phyloP scores from a whole-genome alignment of 1,140 invertebrate species.

The Mycetomoellerius zeteki region DNA sequence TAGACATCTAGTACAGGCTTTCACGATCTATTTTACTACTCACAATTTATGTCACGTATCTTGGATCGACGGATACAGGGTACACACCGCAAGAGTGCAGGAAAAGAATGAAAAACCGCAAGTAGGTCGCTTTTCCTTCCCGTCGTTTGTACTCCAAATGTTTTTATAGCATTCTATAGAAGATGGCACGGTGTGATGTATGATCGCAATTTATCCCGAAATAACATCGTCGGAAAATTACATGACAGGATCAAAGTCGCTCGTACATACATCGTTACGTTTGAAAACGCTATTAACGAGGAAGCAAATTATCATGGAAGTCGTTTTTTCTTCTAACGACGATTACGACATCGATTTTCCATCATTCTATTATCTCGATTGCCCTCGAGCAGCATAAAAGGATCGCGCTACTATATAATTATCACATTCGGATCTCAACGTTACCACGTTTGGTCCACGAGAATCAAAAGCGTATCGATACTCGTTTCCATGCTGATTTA shows the following conservation, averaged over 20 bases:
- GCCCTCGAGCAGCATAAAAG: conserved; percentile 49
- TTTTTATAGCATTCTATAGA: background rate
- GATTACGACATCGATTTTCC: conserved; percentile 56
- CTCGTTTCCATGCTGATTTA: conserved; percentile 15
- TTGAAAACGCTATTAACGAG: conserved; percentile 27
- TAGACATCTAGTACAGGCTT: background rate
- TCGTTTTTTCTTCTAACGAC: conserved; percentile 7
- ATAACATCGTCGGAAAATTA: background rate
- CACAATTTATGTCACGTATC: conserved; percentile 14
- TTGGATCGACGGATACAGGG: background rate
- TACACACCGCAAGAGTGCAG: background rate
- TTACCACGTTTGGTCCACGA: conserved; percentile 51
- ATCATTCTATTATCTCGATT: conserved; percentile 48
- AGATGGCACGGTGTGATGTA: background rate
- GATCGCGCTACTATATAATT: conserved; percentile 32
- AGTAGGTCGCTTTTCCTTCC: conserved; percentile 53
- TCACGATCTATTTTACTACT: background rate
- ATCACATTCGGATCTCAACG: conserved; percentile 28
- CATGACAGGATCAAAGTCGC: background rate
- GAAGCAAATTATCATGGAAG: conserved; percentile 37
- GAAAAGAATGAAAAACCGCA: background rate
- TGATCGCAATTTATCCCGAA: background rate
- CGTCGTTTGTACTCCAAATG: background rate
- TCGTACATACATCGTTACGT: background rate
- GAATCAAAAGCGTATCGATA: conserved; percentile 36